phyloP scores from a whole-genome alignment of 2,797 vertebrate species.

The Oceanodroma leucorhoa region DNA sequence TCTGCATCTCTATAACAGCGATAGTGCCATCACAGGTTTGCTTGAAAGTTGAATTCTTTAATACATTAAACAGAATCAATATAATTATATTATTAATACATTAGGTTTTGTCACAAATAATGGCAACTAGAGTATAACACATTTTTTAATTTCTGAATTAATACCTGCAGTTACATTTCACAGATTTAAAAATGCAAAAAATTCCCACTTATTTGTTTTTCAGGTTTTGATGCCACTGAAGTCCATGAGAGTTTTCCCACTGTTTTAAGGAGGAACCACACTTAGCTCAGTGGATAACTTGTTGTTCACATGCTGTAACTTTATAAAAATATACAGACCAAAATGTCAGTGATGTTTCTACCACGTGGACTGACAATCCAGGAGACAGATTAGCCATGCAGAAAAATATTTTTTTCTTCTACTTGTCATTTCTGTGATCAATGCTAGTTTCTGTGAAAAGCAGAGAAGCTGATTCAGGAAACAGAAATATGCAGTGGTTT shows the following conservation, averaged over 20 bases:
- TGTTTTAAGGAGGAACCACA: background rate
- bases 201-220: background rate
- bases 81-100: background rate
- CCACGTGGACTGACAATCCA: background rate
- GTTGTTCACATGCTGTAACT: background rate
- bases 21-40: background rate
- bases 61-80: background rate
- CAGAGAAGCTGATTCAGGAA: background rate
- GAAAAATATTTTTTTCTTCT: background rate
- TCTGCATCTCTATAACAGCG: background rate
- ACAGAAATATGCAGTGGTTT: background rate
- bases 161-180: background rate
- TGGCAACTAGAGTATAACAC: background rate
- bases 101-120: background rate
- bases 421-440: background rate
- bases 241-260: background rate
- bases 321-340: background rate
- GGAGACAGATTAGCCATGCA: background rate
- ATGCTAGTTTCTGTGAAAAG: background rate
- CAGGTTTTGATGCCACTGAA: background rate
- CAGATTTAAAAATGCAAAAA: background rate
- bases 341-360: background rate
- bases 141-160: background rate
- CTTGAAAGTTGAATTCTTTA: background rate
- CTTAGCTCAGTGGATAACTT: background rate